Evolutionary conservation across 2,113 vertebrate species (phyloP), one percentile per base, ranked within the genome.

Genomic region (Ceyx melanurus): DNA sequence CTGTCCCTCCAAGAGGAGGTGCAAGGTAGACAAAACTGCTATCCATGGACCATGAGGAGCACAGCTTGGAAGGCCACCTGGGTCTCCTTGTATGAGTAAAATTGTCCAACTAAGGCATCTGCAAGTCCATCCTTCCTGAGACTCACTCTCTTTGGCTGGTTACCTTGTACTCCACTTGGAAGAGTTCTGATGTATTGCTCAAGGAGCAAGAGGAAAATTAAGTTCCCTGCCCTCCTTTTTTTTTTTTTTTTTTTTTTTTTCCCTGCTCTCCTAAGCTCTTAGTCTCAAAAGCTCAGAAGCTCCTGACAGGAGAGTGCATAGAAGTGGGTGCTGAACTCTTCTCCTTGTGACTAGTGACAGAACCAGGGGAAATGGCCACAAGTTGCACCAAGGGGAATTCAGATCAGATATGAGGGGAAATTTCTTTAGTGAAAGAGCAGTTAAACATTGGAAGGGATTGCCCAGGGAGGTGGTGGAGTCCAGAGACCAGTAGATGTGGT

Each of bases 121-220:
- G 10, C 18, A 35, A 5, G 15, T 25, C 70, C 28, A 35, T 51
- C 21, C 12, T 71, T 71, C 23, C 1, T 0, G 0, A 19, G 15
- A 25, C 5, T 28, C 33, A 25, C 19, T 35, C 25, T 19, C 7
- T 57, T 83, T 50, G 72, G 17, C 67, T 40, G 37, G 8, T 15
- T 60, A 67, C 11, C 4, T 53, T 2, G 5, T 37, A 23, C 1
- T 22, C 21, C 29, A 16, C 22, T 28, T 3, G 0, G 43, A 42
- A 68, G 6, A 88, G 35, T 15, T 46, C 46, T 65, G 29, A 33
- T 3, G 8, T 33, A 58, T 23, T 33, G 19, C 14, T 68, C 10
- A 48, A 51, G 15, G 6, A 77, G 4, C 23, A 56, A 92, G 7
- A 62, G 21, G 17, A 48, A 91, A 89, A 64, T 43, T 0, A 57